These are phyloP conservation scores for Phytoseiulus persimilis DNA, from an alignment of 2,888 invertebrate genomes.

Conservation along the genomic window DNA sequence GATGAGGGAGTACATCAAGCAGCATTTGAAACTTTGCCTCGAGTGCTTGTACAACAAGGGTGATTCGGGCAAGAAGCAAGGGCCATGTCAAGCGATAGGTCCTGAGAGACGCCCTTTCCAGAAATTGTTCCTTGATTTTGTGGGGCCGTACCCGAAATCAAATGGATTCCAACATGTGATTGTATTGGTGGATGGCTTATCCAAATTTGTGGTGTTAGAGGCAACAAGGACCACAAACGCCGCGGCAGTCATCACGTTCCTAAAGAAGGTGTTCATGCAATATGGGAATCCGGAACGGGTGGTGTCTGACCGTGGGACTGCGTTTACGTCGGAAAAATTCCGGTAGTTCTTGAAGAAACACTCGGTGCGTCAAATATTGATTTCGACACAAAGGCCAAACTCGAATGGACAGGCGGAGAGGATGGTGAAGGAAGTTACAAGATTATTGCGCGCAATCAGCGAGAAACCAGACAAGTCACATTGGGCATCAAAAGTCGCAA, in stretches of 20 bases:
- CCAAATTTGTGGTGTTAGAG: not conserved
- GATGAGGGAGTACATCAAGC: too few species aligned
- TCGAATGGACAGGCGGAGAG: constrained; percentile 10
- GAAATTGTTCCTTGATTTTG: not conserved
- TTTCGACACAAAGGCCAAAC: not conserved
- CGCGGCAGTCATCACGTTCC: not conserved
- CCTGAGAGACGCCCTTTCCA: not conserved
- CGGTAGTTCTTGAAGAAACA: too few species aligned
- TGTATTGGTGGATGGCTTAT: not conserved
- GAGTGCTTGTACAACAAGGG: too few species aligned
- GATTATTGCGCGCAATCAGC: not conserved
- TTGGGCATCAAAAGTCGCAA: not conserved
- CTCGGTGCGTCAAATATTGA: not conserved
- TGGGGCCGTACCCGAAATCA: not conserved
- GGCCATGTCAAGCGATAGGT: not conserved
- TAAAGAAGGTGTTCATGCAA: not conserved
- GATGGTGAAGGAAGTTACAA: not conserved
- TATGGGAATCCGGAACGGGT: not conserved
- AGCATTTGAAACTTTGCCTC: too few species aligned
- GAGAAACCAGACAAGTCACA: not conserved
- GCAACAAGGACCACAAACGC: not conserved
- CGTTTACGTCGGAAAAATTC: not conserved
- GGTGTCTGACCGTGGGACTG: not conserved
- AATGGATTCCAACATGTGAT: not conserved
- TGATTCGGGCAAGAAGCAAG: not conserved